Base-by-base conservation (phyloP, 2,113 vertebrate genomes). In the Varanus komodoensis region DNA sequence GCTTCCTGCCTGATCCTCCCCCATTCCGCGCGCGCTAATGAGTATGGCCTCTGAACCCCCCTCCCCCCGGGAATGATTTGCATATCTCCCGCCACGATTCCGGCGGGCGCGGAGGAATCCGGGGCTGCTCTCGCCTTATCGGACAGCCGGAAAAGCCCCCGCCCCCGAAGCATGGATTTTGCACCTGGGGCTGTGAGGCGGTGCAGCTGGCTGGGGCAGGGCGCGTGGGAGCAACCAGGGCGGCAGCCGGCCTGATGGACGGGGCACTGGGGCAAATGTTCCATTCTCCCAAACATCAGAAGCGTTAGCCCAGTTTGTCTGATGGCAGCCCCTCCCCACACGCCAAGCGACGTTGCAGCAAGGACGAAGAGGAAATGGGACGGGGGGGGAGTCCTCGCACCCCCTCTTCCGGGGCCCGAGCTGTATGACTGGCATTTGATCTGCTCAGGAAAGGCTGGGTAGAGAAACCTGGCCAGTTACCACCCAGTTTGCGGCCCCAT, bases 11-110 rank as follows among this genome's bases (percentile, higher is more conserved):
- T 95, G 94, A 95, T 96, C 95, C 97, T 86, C 73, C 84, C 81
- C 91, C 34, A 8, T 95, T 97, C 94, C 92, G 91, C 77, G 80
- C 86, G 74, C n/a, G 71, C 96, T 98, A 98, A 98, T 97, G 95
- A 98, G 97, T 90, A 93, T 97, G 95, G 97, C 91, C 97, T 89
- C 86, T 95, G 96, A 96, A 44, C 38, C 38, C 80, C 96, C 93
- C 25, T 61, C 61, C 3, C 50, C 11, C 74, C 89, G 86, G 75
- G 80, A 91, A 86, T 67, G 92, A 95, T 92, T 90, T 79, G 89
- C 32, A 84, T 94, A 93, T 69, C 91, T 44, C 1, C 21, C 87
- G 91, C 87, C 79, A n/a, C 83, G 86, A 95, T 95, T 91, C 92
- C 1, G 86, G 82, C n/a, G 82, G 85, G 89, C 91, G 50, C 81